A percentile compares a stretch with the other conserved stretches of the same genome.
These are phyloP conservation scores for Hemichromis elongatus DNA, from an alignment of 2,113 vertebrate genomes.

Conservation along the genomic window DNA sequence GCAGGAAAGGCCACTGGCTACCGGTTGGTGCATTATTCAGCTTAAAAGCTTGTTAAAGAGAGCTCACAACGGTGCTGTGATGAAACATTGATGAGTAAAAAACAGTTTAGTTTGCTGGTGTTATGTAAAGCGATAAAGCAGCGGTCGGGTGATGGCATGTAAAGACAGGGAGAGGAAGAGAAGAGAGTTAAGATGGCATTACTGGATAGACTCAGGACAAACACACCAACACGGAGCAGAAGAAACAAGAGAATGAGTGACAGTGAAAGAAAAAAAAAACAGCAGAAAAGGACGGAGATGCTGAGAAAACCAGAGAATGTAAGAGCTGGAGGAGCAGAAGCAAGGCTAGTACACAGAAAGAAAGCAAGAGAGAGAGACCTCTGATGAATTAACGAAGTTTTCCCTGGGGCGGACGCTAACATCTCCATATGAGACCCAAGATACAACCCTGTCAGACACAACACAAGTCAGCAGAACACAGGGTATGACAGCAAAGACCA, in stretches of 20 bases:
- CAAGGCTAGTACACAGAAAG: not conserved
- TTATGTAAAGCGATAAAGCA: constrained; percentile 59
- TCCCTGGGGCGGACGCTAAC: not conserved
- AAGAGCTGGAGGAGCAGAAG: not conserved
- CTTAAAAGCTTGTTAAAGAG: constrained; percentile 62
- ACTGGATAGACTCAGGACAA: not conserved
- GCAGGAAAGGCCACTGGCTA: not conserved
- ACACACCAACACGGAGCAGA: not conserved
- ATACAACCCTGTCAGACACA: constrained; percentile 10
- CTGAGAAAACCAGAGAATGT: not conserved
- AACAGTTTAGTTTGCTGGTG: constrained; percentile 41
- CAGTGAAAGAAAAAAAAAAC: not conserved
- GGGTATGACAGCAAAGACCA: not conserved
- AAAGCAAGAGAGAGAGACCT: not conserved
- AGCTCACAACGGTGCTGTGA: constrained; percentile 14
- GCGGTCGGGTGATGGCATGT: not conserved
- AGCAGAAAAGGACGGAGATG: not conserved
- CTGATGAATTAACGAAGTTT: constrained; percentile 21
- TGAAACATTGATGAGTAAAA: constrained; percentile 59
- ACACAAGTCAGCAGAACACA: not conserved
- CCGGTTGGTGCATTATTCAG: constrained; percentile 58
- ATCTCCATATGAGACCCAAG: not conserved
- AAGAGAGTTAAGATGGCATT: not conserved
- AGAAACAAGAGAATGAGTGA: not conserved
- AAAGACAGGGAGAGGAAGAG: not conserved